A percentile compares a stretch with the other conserved stretches of the same genome.
Evolutionary conservation across 2,797 vertebrate species (phyloP).

Genomic region (Australoheros facetus): DNA sequence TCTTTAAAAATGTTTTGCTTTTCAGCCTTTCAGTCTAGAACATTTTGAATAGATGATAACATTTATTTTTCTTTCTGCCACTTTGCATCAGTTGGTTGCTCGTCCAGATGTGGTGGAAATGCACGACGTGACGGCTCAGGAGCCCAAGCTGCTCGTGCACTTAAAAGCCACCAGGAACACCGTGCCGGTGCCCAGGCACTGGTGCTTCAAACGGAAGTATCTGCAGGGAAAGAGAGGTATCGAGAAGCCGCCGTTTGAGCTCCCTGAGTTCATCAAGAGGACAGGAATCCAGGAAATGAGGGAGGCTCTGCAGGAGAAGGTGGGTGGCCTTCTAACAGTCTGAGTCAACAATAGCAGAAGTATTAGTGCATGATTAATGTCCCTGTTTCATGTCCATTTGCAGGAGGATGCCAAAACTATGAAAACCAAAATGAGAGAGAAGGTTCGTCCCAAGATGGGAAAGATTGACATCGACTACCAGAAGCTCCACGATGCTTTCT

Average conservation of each 20-base stretch:
- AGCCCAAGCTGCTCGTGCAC: conserved; percentile 94
- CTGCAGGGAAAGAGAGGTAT: conserved; percentile 97
- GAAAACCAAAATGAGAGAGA: conserved; percentile 97
- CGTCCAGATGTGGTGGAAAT: conserved; percentile 96
- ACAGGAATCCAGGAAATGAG: conserved; percentile 98
- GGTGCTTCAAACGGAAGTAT: conserved; percentile 97
- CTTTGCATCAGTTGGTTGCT: conserved; percentile 83
- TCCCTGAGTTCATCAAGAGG: conserved; percentile 94
- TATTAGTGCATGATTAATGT: neutral
- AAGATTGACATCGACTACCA: conserved; percentile 98
- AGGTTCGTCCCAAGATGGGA: conserved; percentile 95
- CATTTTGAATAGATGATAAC: neutral
- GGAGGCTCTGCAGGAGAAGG: conserved; percentile 96
- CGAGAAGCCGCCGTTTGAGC: conserved; percentile 93
- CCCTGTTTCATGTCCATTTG: neutral
- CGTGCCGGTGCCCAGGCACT: conserved; percentile 92
- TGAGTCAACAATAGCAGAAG: neutral
- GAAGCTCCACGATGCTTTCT: conserved; percentile 95
- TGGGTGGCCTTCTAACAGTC: conserved; percentile 42
- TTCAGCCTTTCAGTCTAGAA: too few relatives aligned
- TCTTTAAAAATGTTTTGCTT: neutral
- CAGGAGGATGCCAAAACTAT: conserved; percentile 96
- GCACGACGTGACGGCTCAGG: conserved; percentile 94
- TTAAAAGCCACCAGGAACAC: conserved; percentile 95
- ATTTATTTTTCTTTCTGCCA: neutral